phyloP scores from a whole-genome alignment of 1,140 invertebrate species.

The Scaptomyza montana region DNA sequence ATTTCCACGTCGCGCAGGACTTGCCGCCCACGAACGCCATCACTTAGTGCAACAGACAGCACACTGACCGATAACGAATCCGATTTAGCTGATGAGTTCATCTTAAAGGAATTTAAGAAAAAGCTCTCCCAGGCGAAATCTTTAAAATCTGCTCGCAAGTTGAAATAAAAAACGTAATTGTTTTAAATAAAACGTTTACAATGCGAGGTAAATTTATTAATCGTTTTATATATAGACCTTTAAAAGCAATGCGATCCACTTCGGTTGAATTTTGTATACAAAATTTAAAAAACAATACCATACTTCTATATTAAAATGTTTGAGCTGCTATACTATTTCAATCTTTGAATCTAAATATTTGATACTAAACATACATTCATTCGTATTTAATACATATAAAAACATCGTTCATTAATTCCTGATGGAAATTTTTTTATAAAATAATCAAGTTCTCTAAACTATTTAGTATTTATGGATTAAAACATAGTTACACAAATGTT shows the following conservation, averaged over 20 bases:
- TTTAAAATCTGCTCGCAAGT: not conserved
- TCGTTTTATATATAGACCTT: no score
- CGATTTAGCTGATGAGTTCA: not conserved
- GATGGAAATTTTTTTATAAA: constrained; percentile 4
- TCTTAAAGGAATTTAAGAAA: not conserved
- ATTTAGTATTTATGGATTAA: not conserved
- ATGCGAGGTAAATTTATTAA: no score
- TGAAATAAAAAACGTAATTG: not conserved
- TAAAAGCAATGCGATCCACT: no score
- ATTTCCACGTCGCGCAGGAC: not conserved
- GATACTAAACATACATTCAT: no score
- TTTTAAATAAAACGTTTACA: not conserved
- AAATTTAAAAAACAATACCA: no score
- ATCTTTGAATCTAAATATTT: no score
- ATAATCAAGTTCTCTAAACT: constrained; percentile 1
- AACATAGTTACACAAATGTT: not conserved
- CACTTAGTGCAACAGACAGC: not conserved
- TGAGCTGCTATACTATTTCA: no score
- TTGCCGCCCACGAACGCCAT: constrained; percentile 17
- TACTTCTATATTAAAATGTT: no score
- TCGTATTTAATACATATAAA: no score
- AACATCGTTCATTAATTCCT: no score
- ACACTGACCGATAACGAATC: not conserved
- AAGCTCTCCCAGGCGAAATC: not conserved
- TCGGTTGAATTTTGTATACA: no score